Base-by-base conservation (phyloP, 2,888 invertebrate species). In the Aphidoletes aphidimyza region DNA sequence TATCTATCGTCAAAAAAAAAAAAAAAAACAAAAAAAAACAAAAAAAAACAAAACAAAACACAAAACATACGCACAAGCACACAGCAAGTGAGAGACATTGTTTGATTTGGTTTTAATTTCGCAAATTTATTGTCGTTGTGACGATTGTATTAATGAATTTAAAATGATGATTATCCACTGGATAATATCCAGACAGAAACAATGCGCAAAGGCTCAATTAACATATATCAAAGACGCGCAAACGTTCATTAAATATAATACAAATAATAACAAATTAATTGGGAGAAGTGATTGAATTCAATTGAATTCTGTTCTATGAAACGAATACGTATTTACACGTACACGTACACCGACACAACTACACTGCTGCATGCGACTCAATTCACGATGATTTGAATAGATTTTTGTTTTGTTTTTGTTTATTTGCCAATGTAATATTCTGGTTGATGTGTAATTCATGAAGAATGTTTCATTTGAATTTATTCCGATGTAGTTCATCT, bases 331-430 rank as follows among this genome's bases (percentile, higher is more conserved):
- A n/a, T n/a, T n/a, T n/a, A n/a, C n/a, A n/a, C n/a, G n/a, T n/a
- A n/a, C n/a, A n/a, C n/a, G n/a, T n/a, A n/a, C n/a, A n/a, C n/a
- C n/a, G n/a, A n/a, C n/a, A n/a, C n/a, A n/a, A n/a, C n/a, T n/a
- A n/a, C n/a, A n/a, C n/a, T n/a, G n/a, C n/a, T n/a, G n/a, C n/a
- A n/a, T n/a, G n/a, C n/a, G n/a, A n/a, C n/a, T n/a, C n/a, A n/a
- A n/a, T 87, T 26, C 87, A 88, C 86, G 89, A 89, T 17, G 88
- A 90, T 78, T 89, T 89, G 49, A 89, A 90, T 84, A 89, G 89
- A 0, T 87, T 88, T 0, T 59, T 11, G 6, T 30, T 81, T 6
- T 11, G 6, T 42, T 42, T 42, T n/a, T n/a, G n/a, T n/a, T n/a
- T n/a, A n/a, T n/a, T n/a, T n/a, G n/a, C n/a, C n/a, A n/a, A n/a